Percentiles rank a stretch among this genome's conserved stretches.
Evolutionary conservation across 2,888 invertebrate genomes (phyloP).

Genomic region (Geophilus truncorum): DNA sequence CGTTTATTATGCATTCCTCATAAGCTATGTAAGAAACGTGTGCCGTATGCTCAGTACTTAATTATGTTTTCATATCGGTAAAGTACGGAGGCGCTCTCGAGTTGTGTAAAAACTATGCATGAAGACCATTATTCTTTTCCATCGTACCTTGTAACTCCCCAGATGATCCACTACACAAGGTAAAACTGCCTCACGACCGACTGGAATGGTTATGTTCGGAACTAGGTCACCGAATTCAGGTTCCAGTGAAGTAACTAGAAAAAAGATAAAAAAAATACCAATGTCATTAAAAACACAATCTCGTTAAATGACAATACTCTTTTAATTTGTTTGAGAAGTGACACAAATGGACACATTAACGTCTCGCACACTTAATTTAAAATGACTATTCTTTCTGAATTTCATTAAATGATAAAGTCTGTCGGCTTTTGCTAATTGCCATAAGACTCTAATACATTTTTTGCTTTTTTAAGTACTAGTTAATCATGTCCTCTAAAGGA

Average conservation of each 20-base stretch:
- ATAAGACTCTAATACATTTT: no score
- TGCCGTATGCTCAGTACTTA: background rate
- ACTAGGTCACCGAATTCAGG: conserved; percentile 84
- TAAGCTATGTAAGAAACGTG: background rate
- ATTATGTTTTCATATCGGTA: background rate
- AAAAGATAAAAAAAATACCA: background rate
- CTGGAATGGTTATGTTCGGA: conserved; percentile 82
- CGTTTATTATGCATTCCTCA: background rate
- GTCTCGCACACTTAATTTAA: no score
- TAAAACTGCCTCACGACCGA: conserved; percentile 77
- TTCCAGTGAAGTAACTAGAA: conserved; percentile 39
- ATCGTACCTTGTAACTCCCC: conserved; percentile 76
- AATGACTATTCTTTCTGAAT: no score
- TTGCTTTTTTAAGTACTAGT: no score
- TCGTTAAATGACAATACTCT: no score
- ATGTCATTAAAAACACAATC: no score
- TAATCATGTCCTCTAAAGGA: no score
- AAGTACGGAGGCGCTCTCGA: background rate
- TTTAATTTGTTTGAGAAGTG: no score
- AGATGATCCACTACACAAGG: conserved; percentile 87
- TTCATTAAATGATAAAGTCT: no score
- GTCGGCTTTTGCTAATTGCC: no score
- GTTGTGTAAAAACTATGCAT: background rate
- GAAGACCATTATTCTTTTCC: background rate
- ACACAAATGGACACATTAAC: no score